Evolutionary conservation across 2,797 vertebrate genomes (phyloP).

Genomic region (Scyliorhinus canicula): DNA sequence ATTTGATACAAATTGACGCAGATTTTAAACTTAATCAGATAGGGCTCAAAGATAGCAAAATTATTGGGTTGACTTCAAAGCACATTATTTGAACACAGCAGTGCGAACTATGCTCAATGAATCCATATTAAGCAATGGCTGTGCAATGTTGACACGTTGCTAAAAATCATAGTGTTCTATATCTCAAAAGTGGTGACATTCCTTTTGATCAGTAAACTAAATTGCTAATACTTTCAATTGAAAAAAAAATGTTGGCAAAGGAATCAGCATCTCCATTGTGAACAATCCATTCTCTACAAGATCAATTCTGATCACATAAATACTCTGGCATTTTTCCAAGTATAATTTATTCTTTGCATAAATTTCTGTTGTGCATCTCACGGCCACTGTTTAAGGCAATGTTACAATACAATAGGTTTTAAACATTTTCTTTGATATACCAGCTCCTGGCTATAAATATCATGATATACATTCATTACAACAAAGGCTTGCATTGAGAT

Average conservation of each 20-base stretch:
- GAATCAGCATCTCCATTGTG: not conserved
- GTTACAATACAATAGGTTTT: not conserved
- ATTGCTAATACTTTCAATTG: not conserved
- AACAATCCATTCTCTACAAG: not conserved
- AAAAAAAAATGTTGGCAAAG: not conserved
- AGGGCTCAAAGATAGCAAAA: not conserved
- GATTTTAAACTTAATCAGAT: not conserved
- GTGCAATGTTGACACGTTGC: not conserved
- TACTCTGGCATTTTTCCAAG: constrained; percentile 7
- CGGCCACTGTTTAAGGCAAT: not conserved
- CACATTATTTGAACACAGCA: not conserved
- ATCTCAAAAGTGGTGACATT: not conserved
- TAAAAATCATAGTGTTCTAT: not conserved
- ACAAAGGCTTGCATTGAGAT: not conserved
- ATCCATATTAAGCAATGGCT: not conserved
- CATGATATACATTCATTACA: not conserved
- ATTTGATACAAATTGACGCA: not conserved
- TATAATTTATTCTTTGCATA: not conserved
- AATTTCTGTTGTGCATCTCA: not conserved
- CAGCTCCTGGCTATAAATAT: not conserved
- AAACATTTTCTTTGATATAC: not conserved
- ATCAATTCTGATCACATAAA: not conserved
- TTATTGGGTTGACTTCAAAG: not conserved
- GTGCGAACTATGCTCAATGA: not conserved
- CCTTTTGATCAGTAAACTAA: not conserved